Base-by-base conservation (phyloP, 1,140 invertebrate species). In the Drosophila murphyi region DNA sequence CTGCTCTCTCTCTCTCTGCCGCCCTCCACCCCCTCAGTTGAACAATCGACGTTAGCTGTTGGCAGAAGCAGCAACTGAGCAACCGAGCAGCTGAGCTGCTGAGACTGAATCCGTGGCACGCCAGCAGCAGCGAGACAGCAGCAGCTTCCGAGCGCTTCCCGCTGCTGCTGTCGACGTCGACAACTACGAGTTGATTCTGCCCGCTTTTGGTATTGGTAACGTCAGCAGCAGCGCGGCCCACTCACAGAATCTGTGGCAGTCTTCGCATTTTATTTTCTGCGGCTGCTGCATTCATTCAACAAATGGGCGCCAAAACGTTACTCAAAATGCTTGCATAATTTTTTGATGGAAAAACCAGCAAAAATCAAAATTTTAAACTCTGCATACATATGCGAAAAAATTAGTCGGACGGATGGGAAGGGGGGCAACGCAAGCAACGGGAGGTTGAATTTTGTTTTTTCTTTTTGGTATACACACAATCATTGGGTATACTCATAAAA, bases 81-180 rank as follows among this genome's bases (percentile, higher is more conserved):
- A 48, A 34, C 63, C 20, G 20, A 48, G 70, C 69, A 57, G 63
- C 70, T 67, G 70, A 72, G 70, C 62, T 39, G 52, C 52, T 72
- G 62, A 72, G 37, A 55, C 71, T 73, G 56, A 73, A 73, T 73
- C 71, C 71, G 71, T 73, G 73, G 72, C 73, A 71, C 57, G 52
- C 61, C 57, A 70, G 78, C 70, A 80, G 62, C 69, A 20, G 20
- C 20, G 20, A 20, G 50, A 67, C 78, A 76, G 81, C 82, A 85
- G 78, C 82, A 85, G 82, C 74, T 77, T 85, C 81, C 81, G 50
- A 86, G 48, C 75, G 55, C 59, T 64, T 59, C 67, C 60, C 69
- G 80, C 78, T 61, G 56, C 62, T 72, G 68, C 74, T 76, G 71
- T 64, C 73, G 80, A 72, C 80, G 80, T 83, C 72, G 69, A 87